Evolutionary conservation across 2,113 vertebrate genomes (phyloP), one percentile per base, ranked within the genome.

Genomic region (Balaenoptera acutorostrata): DNA sequence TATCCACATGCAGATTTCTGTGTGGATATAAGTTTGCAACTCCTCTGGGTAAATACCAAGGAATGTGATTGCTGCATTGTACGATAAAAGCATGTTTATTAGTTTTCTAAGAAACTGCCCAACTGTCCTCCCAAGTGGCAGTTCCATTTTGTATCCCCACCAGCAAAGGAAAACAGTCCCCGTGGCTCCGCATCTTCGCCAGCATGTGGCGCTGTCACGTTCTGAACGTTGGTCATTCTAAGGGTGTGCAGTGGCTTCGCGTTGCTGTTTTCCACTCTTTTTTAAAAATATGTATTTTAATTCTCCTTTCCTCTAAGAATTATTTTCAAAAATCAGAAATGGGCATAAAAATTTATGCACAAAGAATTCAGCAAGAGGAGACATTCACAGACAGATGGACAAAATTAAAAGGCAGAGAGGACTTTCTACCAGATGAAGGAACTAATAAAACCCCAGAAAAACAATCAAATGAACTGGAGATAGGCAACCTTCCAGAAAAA

Each of bases 271-370:
- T 18, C 55, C 33, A 68, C 25, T 69, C n/a, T 72, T 77, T 57
- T 66, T 0, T 0, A 88, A 63, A 64, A 27, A 3, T 8, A 63
- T 55, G 3, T 55, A 89, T 68, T 69, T 33, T 10, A 33, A 86
- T 31, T 87, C 64, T 64, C 29, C 52, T 63, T 82, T 94, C 15
- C 14, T 77, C 78, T n/a, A 71, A 64, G 55, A 23, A 88, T 71
- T 86, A 92, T 77, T 77, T 77, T 93, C 13, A 87, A 87, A 88
- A 77, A 55, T 49, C n/a, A 83, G 52, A 95, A 88, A 90, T 13
- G 18, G 49, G 52, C n/a, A 61, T n/a, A 64, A 93, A 93, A 84
- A 55, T 39, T 7, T 64, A 55, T 3, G 31, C 71, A 75, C 41
- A 86, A 71, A 90, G 36, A 78, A 36, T n/a, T 68, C 85, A n/a